Percentiles rank a stretch among this genome's conserved stretches.
Evolutionary conservation across 2,888 invertebrate genomes (phyloP).

Genomic region (Netelia inedita): DNA sequence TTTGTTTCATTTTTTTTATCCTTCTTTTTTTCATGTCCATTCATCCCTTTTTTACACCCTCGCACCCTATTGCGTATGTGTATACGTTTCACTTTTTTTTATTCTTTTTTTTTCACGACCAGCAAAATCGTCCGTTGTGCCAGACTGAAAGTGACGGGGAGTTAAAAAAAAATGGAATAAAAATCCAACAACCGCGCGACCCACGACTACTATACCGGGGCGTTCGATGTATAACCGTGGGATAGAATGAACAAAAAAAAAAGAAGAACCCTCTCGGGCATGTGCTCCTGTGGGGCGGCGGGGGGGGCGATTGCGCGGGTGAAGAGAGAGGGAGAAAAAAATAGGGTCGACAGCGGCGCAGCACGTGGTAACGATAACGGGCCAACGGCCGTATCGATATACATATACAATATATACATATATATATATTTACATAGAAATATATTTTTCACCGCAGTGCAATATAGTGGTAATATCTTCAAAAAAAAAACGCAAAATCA

Average conservation of each 20-base stretch:
- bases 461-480: background rate
- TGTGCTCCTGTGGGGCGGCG: constrained; percentile 48
- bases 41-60: background rate
- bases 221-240: constrained; percentile 7
- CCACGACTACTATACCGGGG: constrained; percentile 12
- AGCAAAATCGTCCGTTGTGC: background rate
- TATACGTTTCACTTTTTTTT: background rate
- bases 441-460: background rate
- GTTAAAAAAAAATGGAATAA: constrained; percentile 33
- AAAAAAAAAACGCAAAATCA: background rate
- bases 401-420: constrained; percentile 17
- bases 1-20: constrained; percentile 33
- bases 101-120: constrained; percentile 31
- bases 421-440: constrained; percentile 6
- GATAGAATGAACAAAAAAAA: constrained; percentile 28
- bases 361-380: constrained; percentile 65
- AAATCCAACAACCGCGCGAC: constrained; percentile 47
- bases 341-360: constrained; percentile 65
- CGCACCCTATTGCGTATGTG: background rate
- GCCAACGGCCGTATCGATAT: constrained; percentile 58
- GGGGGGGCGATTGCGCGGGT: constrained; percentile 48
- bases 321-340: constrained; percentile 58
- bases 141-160: constrained; percentile 9
- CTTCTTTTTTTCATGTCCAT: background rate
- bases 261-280: constrained; percentile 44